Evolutionary conservation across 1,140 invertebrate genomes (phyloP).

Genomic region (Capitella teleta): DNA sequence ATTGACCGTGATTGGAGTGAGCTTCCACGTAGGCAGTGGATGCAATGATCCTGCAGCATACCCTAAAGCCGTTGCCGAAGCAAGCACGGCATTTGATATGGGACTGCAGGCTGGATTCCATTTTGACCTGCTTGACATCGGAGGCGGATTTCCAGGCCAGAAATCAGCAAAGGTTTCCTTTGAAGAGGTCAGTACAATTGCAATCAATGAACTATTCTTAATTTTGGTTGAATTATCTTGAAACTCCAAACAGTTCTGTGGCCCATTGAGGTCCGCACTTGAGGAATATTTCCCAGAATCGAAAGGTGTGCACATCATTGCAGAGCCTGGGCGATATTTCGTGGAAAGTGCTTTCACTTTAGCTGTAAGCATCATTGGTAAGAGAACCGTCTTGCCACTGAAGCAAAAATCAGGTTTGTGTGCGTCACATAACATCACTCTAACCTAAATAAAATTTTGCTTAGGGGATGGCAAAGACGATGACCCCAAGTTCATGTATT

Average conservation of each 20-base stretch:
- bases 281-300: constrained; percentile 67
- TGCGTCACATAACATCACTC: too few species aligned
- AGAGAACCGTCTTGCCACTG: constrained; percentile 53
- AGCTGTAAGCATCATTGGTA: constrained; percentile 72
- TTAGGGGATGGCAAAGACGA: too few species aligned
- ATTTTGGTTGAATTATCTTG: too few species aligned
- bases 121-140: constrained; percentile 45
- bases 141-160: constrained; percentile 46
- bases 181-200: constrained; percentile 29
- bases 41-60: constrained; percentile 43
- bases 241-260: constrained; percentile 57
- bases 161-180: constrained; percentile 34
- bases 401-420: too few species aligned
- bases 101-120: constrained; percentile 36
- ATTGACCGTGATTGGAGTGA: constrained; percentile 65
- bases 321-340: constrained; percentile 90
- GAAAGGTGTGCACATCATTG: constrained; percentile 69
- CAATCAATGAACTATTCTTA: too few species aligned
- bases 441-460: too few species aligned
- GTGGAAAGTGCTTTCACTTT: constrained; percentile 81
- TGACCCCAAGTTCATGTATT: constrained; percentile 59
- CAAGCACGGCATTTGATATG: constrained; percentile 40
- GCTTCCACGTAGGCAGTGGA: constrained; percentile 48
- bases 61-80: constrained; percentile 37
- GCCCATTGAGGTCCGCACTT: constrained; percentile 63